A percentile compares a stretch with the other conserved stretches of the same genome.
phyloP scores from a whole-genome alignment of 2,113 vertebrate species.

The Percina caprodes region DNA sequence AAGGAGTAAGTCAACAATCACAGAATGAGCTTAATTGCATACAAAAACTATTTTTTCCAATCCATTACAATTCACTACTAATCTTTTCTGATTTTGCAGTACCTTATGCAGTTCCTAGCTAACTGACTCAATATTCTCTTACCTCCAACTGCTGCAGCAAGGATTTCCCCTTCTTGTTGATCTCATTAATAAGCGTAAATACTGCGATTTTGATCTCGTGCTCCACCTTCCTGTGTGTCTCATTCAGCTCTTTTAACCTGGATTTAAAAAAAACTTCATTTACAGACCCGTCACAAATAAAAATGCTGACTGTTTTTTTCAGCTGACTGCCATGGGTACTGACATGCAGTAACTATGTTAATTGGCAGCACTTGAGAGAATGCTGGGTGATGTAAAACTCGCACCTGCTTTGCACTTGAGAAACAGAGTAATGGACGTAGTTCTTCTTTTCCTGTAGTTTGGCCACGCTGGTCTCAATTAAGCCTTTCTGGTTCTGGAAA shows the following conservation, averaged over 20 bases:
- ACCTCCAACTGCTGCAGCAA: slow-evolving; percentile 98
- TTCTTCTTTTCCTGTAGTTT: slow-evolving; percentile 98
- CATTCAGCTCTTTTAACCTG: slow-evolving; percentile 97
- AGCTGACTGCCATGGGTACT: background rate
- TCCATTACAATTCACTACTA: background rate
- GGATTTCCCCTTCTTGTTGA: slow-evolving; percentile 99
- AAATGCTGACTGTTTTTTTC: background rate
- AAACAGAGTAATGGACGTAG: slow-evolving; percentile 95
- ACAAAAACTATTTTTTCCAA: background rate
- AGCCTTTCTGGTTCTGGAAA: slow-evolving; percentile 96
- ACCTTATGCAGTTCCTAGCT: background rate
- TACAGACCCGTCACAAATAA: background rate
- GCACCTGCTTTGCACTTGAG: slow-evolving; percentile 97
- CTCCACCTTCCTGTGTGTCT: slow-evolving; percentile 97
- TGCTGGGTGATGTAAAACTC: background rate
- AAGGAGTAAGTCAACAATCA: background rate
- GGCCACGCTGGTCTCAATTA: slow-evolving; percentile 92
- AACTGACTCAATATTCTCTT: slow-evolving; percentile 44
- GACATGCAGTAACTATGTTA: background rate
- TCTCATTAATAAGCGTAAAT: slow-evolving; percentile 99
- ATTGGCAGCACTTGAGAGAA: background rate
- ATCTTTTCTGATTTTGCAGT: slow-evolving; percentile 5
- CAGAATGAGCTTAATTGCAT: background rate
- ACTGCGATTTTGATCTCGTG: slow-evolving; percentile 99
- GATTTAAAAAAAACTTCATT: slow-evolving; percentile 50